Percentiles rank a stretch among this genome's conserved stretches.
Evolutionary conservation across 2,888 invertebrate species (phyloP).

Genomic region (Euproctis similis): DNA sequence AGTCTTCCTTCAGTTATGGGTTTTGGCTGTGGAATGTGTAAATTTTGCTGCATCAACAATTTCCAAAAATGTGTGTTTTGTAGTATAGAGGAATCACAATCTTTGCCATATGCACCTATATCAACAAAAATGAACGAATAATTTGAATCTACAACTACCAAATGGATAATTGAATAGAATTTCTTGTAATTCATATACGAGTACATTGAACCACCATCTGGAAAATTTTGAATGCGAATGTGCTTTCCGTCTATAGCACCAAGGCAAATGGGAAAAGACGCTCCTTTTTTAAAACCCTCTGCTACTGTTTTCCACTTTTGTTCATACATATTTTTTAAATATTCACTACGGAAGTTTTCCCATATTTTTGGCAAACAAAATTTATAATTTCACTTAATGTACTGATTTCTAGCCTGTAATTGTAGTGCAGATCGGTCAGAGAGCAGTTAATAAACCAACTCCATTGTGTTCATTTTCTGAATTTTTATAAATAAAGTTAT

Average conservation of each 20-base stretch:
- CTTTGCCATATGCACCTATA: conserved; percentile 3
- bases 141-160: conserved; percentile 3
- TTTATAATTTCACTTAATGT: too few species aligned
- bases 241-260: conserved; percentile 3
- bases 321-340: too few species aligned
- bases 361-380: too few species aligned
- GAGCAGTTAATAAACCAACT: too few species aligned
- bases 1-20: conserved; percentile 9
- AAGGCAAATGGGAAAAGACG: conserved; percentile 2
- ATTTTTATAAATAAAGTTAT: too few species aligned
- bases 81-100: neutral
- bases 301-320: neutral
- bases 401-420: too few species aligned
- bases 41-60: conserved; percentile 15
- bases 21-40: conserved; percentile 17
- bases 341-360: too few species aligned
- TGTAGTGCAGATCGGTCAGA: too few species aligned
- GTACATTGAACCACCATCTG: neutral
- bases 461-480: too few species aligned
- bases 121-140: conserved; percentile 5
- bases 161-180: conserved; percentile 1
- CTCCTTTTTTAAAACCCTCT: neutral
- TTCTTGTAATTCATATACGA: conserved; percentile 2
- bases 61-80: conserved; percentile 19
- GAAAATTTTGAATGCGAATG: neutral